Evolutionary conservation across 2,113 vertebrate genomes (phyloP), one percentile per base, ranked within the genome.

Genomic region (Hippocampus guttulatus): DNA sequence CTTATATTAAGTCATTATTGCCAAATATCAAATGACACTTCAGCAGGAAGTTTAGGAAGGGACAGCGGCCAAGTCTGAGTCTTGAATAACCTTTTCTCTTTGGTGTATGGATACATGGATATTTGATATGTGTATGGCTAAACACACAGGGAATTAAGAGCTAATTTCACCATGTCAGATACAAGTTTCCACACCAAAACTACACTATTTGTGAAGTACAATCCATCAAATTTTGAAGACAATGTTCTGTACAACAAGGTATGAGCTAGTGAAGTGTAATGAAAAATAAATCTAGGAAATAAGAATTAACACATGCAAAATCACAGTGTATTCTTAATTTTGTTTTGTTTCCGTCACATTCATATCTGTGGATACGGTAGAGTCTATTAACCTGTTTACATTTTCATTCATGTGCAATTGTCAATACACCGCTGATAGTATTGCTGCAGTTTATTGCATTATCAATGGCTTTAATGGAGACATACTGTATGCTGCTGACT

Each of bases 1-100:
- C 52, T 18, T 69, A 68, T 58, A 23, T 23, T 2, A 55, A n/a
- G 52, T 55, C 52, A 55, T 23, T 38, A 63, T 72, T 75, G 71
- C 67, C 76, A 84, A 67, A 72, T 51, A 73, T 65, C 81, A 58
- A 77, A 75, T 64, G 64, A 51, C 15, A 72, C 70, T 71, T 68
- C 43, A 58, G 69, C 63, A 45, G 55, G 65, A 65, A 67, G 47
- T 55, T 25, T 60, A 67, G 61, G 61, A 55, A 63, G 38, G 64
- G 72, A n/a, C 25, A 55, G 54, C 40, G 62, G 76, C 67, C 38
- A 33, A 62, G 25, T 64, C 51, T 63, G 61, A 27, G 27, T 47
- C 16, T 30, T 63, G 23, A n/a, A 58, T 25, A 23, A 70, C 18
- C 23, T 45, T 23, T 49, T 65, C 23, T 5, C 64, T 47, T 43